phyloP scores from a whole-genome alignment of 2,888 invertebrate genomes.

The Stenchaetothrips biformis region DNA sequence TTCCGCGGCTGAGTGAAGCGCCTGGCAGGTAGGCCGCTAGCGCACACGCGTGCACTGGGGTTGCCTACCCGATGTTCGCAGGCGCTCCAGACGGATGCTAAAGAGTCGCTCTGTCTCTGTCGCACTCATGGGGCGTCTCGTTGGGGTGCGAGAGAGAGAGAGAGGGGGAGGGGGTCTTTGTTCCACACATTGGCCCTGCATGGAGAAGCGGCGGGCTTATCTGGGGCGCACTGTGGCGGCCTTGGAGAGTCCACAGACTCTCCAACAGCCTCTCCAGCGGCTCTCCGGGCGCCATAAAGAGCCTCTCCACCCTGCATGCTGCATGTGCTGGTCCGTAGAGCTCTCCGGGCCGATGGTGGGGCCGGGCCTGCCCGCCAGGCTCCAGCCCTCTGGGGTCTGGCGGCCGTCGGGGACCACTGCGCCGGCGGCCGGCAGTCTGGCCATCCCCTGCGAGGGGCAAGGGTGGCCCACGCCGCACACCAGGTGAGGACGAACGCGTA shows the following conservation, averaged over 20 bases:
- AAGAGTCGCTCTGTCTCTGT: too few relatives aligned
- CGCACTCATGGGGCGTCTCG: too few relatives aligned
- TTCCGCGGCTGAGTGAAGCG: neutral
- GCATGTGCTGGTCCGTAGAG: neutral
- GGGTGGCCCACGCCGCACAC: constrained; percentile 39
- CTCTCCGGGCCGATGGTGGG: neutral
- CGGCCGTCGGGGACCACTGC: neutral
- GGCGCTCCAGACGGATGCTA: too few relatives aligned
- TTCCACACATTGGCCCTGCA: too few relatives aligned
- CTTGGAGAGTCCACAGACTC: too few relatives aligned
- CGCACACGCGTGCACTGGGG: neutral
- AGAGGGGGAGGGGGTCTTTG: too few relatives aligned
- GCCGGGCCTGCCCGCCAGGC: neutral
- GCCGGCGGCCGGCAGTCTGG: neutral
- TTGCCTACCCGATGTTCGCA: neutral
- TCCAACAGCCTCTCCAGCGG: too few relatives aligned
- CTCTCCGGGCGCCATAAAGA: too few relatives aligned
- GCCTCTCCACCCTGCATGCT: neutral
- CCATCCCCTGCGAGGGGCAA: constrained; percentile 39
- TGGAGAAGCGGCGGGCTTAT: too few relatives aligned
- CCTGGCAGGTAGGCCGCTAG: neutral
- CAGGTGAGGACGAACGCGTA: constrained; percentile 36
- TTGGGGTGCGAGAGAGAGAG: too few relatives aligned
- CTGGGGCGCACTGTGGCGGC: too few relatives aligned
- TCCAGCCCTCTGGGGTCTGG: neutral